A percentile compares a stretch with the other conserved stretches of the same genome.
Conservation (phyloP, 2,113 vertebrate genomes). For the Perca schrenkii region DNA sequence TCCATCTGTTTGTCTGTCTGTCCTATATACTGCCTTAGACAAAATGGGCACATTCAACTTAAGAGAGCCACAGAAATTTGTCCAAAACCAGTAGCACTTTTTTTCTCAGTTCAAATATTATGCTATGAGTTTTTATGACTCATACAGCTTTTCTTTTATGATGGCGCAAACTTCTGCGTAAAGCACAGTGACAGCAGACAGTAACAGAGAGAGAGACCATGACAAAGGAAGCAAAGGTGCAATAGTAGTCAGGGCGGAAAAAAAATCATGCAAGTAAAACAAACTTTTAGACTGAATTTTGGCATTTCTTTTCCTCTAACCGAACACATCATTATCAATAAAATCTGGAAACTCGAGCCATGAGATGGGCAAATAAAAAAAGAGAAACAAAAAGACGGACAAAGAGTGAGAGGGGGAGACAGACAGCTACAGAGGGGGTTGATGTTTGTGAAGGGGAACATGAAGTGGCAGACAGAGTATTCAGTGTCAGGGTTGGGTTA, state of each 20-base stretch:
- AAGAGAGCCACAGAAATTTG: not conserved
- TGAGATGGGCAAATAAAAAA: not conserved
- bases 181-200: conserved; percentile 17
- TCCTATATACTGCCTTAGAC: not conserved
- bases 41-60: not conserved
- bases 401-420: conserved; percentile 26
- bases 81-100: not conserved
- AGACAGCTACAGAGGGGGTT: conserved; percentile 23
- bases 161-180: conserved; percentile 25
- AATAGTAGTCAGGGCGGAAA: not conserved
- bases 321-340: not conserved
- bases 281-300: not conserved
- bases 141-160: conserved; percentile 36
- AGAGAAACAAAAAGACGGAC: conserved; percentile 9
- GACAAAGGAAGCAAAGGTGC: not conserved
- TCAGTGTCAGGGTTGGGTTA: conserved; percentile 69
- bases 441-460: conserved; percentile 56
- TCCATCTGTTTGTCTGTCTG: conserved; percentile 1
- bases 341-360: conserved; percentile 10
- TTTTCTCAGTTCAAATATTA: conserved; percentile 47
- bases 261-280: not conserved
- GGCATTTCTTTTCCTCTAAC: not conserved
- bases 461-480: conserved; percentile 65
- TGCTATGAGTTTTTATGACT: conserved; percentile 43
- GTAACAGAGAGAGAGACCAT: not conserved